Base-by-base conservation (phyloP, 2,797 vertebrate species). In the Malacoctenus gilli region DNA sequence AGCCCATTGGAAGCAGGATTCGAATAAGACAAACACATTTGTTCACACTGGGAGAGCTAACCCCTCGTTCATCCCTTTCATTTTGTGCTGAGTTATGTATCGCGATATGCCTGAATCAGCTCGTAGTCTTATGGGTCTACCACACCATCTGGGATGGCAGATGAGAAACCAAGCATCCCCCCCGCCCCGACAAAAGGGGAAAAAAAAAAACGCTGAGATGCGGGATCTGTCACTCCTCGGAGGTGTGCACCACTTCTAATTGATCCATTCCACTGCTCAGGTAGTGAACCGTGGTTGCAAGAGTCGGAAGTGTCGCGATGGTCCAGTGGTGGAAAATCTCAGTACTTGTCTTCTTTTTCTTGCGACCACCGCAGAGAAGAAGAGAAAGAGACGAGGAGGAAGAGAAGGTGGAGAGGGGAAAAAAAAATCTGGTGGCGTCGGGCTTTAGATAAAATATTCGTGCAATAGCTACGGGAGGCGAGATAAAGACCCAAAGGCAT, bases 111-210 rank as follows among this genome's bases (percentile, higher is more conserved):
- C 65, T 76, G 71, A 82, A 83, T 88, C 86, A 85, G 84, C 83
- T 78, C 48, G 60, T 68, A 78, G 75, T 84, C 84, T 84, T 82
- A 31, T 75, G 77, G 76, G 81, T 85, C 79, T 77, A 77, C 68
- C 75, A 71, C 80, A 83, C 80, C 86, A 88, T 88, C 83, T 88
- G 84, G 77, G 59, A 80, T 75, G 77, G 75, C 86, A 89, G 85
- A 85, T 80, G 83, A 85, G 85, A 75, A n/a, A 80, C 79, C 60
- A 66, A 49, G 59, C 68, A 74, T 81, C 6, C 82, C 72, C 23
- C n/a, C n/a, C n/a, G n/a, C n/a, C n/a, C n/a, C n/a, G n/a, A n/a
- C n/a, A n/a, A n/a, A n/a, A n/a, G n/a, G n/a, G n/a, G n/a, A n/a
- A 35, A 34, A 57, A 57, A 53, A 67, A 84, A 87, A 83, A 46